These are phyloP conservation scores for Cerceris ruficornis DNA, from an alignment of 2,888 invertebrate species.

Conservation along the genomic window DNA sequence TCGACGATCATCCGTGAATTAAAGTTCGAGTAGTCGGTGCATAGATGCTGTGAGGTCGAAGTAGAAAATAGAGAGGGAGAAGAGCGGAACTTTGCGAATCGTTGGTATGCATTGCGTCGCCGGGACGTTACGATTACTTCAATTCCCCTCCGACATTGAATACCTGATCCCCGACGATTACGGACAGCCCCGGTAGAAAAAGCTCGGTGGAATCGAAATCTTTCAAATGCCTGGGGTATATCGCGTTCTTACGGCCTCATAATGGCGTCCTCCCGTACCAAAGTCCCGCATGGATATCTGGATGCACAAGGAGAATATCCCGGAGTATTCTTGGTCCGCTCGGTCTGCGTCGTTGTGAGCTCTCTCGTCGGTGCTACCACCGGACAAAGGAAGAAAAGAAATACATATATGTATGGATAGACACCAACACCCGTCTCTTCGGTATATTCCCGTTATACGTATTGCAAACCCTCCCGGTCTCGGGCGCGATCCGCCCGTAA, in stretches of 20 bases:
- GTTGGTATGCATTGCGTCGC: neutral
- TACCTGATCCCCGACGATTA: slow-evolving; percentile 49
- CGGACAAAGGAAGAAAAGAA: slow-evolving; percentile 46
- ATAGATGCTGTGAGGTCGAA: neutral
- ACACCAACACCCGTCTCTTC: neutral
- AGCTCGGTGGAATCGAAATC: slow-evolving; percentile 46
- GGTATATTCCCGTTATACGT: slow-evolving; percentile 14
- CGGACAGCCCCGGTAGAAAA: slow-evolving; percentile 19
- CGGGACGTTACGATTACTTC: neutral
- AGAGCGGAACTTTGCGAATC: neutral
- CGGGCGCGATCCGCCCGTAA: slow-evolving; percentile 51
- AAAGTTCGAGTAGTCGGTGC: neutral
- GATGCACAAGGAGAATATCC: slow-evolving; percentile 43
- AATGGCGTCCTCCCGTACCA: slow-evolving; percentile 44
- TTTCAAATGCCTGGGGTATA: slow-evolving; percentile 41
- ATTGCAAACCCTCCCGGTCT: slow-evolving; percentile 22
- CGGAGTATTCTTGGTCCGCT: slow-evolving; percentile 37
- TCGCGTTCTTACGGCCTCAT: slow-evolving; percentile 42
- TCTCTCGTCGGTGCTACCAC: slow-evolving; percentile 18
- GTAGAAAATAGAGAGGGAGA: neutral
- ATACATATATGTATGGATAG: neutral
- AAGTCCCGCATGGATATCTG: slow-evolving; percentile 39
- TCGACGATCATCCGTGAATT: neutral
- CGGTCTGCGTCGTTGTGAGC: slow-evolving; percentile 12
- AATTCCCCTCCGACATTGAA: slow-evolving; percentile 22